Evolutionary conservation across 2,888 invertebrate genomes (phyloP).

Genomic region (Apodemia duryi): DNA sequence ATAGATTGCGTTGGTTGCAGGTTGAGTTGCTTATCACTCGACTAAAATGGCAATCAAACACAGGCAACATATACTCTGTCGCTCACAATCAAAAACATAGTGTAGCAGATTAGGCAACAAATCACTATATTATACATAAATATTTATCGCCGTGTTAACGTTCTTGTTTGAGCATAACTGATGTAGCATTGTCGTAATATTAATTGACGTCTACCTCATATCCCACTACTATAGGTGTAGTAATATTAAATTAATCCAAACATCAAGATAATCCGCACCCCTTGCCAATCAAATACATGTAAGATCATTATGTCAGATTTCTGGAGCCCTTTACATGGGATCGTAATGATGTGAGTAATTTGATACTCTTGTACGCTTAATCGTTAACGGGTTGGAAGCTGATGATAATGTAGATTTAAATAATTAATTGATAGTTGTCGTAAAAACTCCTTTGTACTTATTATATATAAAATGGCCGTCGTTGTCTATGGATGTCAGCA

Average conservation of each 20-base stretch:
- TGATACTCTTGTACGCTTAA: conserved; percentile 35
- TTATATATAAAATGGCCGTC: too few relatives aligned
- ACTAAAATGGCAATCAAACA: too few relatives aligned
- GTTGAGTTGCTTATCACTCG: too few relatives aligned
- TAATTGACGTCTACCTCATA: not conserved
- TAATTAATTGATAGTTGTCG: not conserved
- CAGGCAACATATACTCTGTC: too few relatives aligned
- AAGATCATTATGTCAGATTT: conserved; percentile 21
- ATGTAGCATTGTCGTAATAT: not conserved
- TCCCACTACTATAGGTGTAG: not conserved
- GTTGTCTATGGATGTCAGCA: too few relatives aligned
- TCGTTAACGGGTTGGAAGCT: conserved; percentile 18
- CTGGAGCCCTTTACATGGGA: conserved; percentile 23
- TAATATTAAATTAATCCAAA: conserved; percentile 3
- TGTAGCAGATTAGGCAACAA: too few relatives aligned
- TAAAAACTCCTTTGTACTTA: too few relatives aligned
- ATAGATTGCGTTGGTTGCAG: too few relatives aligned
- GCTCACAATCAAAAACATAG: too few relatives aligned
- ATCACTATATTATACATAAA: too few relatives aligned
- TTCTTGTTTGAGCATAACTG: too few relatives aligned
- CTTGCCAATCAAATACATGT: not conserved
- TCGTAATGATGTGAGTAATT: conserved; percentile 41
- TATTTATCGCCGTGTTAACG: too few relatives aligned
- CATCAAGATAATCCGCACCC: conserved; percentile 2
- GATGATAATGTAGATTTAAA: not conserved